Conservation (phyloP, 2,888 invertebrate species). For the Apamea monoglypha region DNA sequence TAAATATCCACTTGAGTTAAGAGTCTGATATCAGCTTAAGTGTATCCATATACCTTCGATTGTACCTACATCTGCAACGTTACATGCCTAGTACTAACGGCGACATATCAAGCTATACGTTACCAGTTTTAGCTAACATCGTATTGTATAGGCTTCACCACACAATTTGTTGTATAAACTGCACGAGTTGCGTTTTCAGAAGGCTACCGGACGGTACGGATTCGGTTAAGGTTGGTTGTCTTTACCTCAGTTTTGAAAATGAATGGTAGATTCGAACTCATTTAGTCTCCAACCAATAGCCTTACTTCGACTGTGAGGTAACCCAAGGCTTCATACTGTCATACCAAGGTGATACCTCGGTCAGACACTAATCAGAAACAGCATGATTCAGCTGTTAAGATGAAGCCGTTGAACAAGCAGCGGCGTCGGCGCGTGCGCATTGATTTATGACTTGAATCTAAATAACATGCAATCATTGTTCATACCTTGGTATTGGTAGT, state of each 20-base stretch:
- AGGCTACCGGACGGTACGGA: not conserved
- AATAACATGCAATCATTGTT: slow-evolving; percentile 32
- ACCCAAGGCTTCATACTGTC: slow-evolving; percentile 9
- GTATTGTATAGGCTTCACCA: not conserved
- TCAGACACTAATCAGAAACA: slow-evolving; percentile 22
- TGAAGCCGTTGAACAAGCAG: slow-evolving; percentile 7
- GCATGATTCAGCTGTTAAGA: slow-evolving; percentile 31
- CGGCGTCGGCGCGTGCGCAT: slow-evolving; percentile 27
- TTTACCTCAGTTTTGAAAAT: not conserved
- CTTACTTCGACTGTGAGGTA: not conserved
- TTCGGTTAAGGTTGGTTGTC: not conserved
- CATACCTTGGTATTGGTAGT: slow-evolving; percentile 4
- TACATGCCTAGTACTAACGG: too few species aligned
- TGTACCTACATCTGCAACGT: not conserved
- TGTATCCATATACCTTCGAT: not conserved
- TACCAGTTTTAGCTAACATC: too few species aligned
- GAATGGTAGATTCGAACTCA: not conserved
- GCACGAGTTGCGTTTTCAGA: not conserved
- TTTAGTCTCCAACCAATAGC: not conserved
- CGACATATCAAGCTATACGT: too few species aligned
- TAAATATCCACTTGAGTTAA: not conserved
- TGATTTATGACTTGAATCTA: slow-evolving; percentile 23
- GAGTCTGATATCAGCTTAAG: not conserved
- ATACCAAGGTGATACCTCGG: slow-evolving; percentile 1
- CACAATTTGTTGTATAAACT: not conserved